Base-by-base conservation (phyloP, 2,113 vertebrate genomes). In the Aptenodytes forsteri region DNA sequence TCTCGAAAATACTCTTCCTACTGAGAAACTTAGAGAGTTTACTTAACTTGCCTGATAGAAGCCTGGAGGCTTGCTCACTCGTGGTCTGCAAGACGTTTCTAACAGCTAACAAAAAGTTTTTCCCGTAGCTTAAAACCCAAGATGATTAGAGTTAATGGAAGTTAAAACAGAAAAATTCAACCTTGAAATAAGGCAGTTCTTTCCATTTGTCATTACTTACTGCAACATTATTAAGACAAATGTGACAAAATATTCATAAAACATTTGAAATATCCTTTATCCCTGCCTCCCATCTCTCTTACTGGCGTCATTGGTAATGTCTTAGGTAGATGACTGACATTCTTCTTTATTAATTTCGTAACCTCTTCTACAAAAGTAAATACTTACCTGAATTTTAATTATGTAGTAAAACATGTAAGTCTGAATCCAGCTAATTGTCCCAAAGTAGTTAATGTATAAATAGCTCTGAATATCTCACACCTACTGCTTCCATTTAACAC, bases 301-400 rank as follows among this genome's bases (percentile, higher is more conserved):
- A 38, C n/a, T 70, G 55, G 6, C 0, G 1, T 50, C 17, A 22
- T 4, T 26, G 42, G 23, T 71, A 70, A 59, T 30, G 23, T 75
- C 71, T 78, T 78, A 16, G 9, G 25, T 30, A 62, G 44, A 59
- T 70, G 59, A 83, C 26, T 88, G 92, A 58, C 21, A 22, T 58
- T 87, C 46, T 59, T 52, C 54, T 83, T 71, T 78, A 79, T 84
- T 69, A 79, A 89, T 91, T 72, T 61, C 0, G 0, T 75, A 87
- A 71, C 38, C 21, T 75, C 26, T 69, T 52, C 21, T 30, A 56
- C 32, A 61, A 54, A 95, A 93, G 47, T 71, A 89, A 95, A 92
- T 89, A 91, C 71, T 77, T 90, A 36, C 2, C 40, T 76, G 55
- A 78, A 83, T 92, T 95, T 93, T 93, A 91, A 82, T 87, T 92